A percentile compares a stretch with the other conserved stretches of the same genome.
Evolutionary conservation across 2,113 vertebrate species (phyloP).

Genomic region (Lucifuga dentata): DNA sequence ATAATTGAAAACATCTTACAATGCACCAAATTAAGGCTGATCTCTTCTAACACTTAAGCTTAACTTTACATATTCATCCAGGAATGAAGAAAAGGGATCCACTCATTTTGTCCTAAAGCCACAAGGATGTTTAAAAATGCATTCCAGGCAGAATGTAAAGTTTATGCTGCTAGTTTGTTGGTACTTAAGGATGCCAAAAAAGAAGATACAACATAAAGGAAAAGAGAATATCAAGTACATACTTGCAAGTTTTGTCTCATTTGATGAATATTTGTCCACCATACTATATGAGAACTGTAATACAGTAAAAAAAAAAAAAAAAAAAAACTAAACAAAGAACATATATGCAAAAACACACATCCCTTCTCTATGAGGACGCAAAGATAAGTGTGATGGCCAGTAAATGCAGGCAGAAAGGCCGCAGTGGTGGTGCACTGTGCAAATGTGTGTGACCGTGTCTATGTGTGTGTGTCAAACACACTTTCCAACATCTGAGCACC

Average conservation of each 20-base stretch:
- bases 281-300: too few species aligned
- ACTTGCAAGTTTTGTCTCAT: too few species aligned
- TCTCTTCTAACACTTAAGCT: constrained; percentile 16
- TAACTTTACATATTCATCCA: constrained; percentile 13
- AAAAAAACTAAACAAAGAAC: constrained; percentile 20
- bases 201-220: too few species aligned
- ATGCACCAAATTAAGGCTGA: constrained; percentile 29
- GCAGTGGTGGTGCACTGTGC: constrained; percentile 23
- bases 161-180: neutral
- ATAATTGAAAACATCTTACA: constrained; percentile 62
- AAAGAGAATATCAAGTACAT: too few species aligned
- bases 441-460: constrained; percentile 33
- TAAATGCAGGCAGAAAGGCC: constrained; percentile 26
- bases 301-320: too few species aligned
- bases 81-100: neutral
- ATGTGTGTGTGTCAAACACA: constrained; percentile 46
- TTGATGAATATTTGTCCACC: too few species aligned
- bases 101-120: neutral
- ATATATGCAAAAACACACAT: neutral
- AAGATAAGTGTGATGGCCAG: constrained; percentile 42
- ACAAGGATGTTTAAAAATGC: neutral
- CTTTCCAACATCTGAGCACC: constrained; percentile 60
- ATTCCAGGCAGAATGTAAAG: neutral
- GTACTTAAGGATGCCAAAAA: too few species aligned
- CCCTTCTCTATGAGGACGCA: too few species aligned